Conservation (phyloP, 2,113 vertebrate species). For the Pachypanchax playfairii region DNA sequence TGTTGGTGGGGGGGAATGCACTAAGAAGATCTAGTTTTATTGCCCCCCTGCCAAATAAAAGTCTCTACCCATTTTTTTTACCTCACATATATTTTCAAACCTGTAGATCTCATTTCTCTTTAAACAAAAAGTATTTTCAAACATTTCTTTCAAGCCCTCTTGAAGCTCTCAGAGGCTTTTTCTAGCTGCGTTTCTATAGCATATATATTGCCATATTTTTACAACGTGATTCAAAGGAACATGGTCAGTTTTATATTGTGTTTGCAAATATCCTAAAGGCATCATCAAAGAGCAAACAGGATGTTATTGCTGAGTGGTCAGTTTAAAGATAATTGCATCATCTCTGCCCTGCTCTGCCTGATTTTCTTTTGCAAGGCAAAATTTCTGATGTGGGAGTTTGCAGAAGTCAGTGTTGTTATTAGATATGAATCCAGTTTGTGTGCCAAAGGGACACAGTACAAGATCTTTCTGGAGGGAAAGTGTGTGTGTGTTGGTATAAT, state of each 20-base stretch:
- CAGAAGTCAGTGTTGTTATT: constrained; percentile 16
- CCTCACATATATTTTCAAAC: constrained; percentile 54
- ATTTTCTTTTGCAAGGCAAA: constrained; percentile 16
- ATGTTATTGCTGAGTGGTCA: constrained; percentile 11
- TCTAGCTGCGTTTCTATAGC: constrained; percentile 13
- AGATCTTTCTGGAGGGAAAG: constrained; percentile 4
- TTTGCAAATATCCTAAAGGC: constrained; percentile 15
- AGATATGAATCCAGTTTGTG: constrained; percentile 11
- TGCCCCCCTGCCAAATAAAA: constrained; percentile 54
- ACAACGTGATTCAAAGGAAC: constrained; percentile 14
- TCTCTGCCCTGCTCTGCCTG: constrained; percentile 9
- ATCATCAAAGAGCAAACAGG: constrained; percentile 5
- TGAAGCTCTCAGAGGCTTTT: constrained; percentile 25
- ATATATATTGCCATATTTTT: not conserved
- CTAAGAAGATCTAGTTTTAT: constrained; percentile 49
- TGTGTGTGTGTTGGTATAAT: not conserved
- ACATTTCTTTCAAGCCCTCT: constrained; percentile 18
- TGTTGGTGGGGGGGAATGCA: constrained; percentile 26
- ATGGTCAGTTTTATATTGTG: constrained; percentile 17
- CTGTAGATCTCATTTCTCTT: constrained; percentile 35
- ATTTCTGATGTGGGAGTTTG: constrained; percentile 22
- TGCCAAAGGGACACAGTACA: constrained; percentile 24
- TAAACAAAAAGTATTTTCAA: constrained; percentile 32
- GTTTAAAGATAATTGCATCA: constrained; percentile 12
- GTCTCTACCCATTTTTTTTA: constrained; percentile 52